Evolutionary conservation across 2,113 vertebrate species (phyloP).

Genomic region (Eclectus roratus): DNA sequence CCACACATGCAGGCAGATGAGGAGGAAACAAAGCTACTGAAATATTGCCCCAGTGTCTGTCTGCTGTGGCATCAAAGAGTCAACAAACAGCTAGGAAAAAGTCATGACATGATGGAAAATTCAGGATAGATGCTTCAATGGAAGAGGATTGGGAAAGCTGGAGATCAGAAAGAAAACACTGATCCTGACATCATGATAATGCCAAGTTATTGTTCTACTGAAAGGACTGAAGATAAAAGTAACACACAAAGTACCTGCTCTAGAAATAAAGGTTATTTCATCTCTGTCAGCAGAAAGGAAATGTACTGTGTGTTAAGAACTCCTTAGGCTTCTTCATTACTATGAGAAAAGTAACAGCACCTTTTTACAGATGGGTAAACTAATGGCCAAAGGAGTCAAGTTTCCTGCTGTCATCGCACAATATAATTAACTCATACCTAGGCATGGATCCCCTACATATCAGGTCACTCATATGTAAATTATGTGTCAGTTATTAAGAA

Average conservation of each 20-base stretch:
- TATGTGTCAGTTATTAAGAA: background rate
- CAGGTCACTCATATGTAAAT: background rate
- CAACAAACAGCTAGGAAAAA: background rate
- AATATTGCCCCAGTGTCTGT: background rate
- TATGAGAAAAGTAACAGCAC: background rate
- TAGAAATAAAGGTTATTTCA: background rate
- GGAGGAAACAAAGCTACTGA: conserved; percentile 20
- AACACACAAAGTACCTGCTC: background rate
- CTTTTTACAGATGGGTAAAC: background rate
- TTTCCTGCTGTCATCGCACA: background rate
- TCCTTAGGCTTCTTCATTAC: background rate
- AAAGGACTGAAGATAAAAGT: background rate
- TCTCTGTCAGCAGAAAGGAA: background rate
- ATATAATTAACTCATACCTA: background rate
- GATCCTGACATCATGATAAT: background rate
- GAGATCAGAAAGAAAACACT: background rate
- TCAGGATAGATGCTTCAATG: background rate
- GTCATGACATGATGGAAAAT: background rate
- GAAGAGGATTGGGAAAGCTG: background rate
- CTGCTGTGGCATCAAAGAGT: background rate
- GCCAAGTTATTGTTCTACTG: background rate
- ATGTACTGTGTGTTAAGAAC: background rate
- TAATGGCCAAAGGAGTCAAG: background rate
- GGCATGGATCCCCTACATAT: background rate
- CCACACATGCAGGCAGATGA: background rate